phyloP scores from a whole-genome alignment of 2,113 vertebrate genomes.

The Cephalopterus ornatus region DNA sequence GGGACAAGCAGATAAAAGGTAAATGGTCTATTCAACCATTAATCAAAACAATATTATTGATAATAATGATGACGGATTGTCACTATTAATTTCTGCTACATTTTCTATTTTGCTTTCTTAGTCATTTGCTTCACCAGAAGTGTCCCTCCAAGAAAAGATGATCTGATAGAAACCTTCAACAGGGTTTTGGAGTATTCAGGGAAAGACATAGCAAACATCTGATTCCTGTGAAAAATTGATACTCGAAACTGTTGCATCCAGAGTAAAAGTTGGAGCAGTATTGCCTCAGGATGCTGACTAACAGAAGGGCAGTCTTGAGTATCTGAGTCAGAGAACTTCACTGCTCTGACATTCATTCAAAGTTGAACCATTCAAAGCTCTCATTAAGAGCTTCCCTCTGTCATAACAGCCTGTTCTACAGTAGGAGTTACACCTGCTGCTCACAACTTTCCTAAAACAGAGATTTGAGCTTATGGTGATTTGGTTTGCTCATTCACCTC shows the following conservation, averaged over 20 bases:
- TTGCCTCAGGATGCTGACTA: background rate
- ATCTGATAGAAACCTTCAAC: background rate
- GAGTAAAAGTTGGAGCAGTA: background rate
- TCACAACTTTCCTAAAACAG: background rate
- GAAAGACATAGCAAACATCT: background rate
- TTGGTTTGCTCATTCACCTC: background rate
- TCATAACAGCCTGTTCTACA: background rate
- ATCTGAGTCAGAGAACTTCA: background rate
- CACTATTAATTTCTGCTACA: background rate
- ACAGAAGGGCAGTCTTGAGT: background rate
- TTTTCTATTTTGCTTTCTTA: background rate
- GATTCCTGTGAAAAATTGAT: background rate
- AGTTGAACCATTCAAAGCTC: too few relatives aligned
- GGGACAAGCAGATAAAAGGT: background rate
- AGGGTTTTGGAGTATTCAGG: background rate
- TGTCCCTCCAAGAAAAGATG: background rate
- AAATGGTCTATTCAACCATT: background rate
- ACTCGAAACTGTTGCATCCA: background rate
- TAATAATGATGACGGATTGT: background rate
- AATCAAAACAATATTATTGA: background rate
- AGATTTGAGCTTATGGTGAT: background rate
- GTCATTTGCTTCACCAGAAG: background rate
- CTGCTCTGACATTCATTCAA: background rate
- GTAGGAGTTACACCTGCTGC: background rate
- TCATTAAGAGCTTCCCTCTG: background rate